Evolutionary conservation across 2,797 vertebrate species (phyloP).

Genomic region (Myotis vivesi): DNA sequence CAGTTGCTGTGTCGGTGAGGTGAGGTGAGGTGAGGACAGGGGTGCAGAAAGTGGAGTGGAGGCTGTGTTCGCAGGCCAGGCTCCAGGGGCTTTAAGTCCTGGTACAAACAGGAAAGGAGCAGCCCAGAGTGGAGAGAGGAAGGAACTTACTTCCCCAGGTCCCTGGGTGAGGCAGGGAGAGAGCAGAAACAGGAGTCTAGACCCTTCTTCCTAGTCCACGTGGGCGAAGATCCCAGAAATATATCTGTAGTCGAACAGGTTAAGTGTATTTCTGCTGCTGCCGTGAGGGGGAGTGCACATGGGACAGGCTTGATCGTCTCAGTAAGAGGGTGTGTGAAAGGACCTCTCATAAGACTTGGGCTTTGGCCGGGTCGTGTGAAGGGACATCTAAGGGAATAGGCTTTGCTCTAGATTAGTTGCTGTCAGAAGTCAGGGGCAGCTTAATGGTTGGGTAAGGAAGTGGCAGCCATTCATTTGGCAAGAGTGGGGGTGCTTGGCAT

Average conservation of each 20-base stretch:
- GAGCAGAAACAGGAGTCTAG: not conserved
- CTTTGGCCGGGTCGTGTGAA: not conserved
- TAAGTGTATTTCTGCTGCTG: too few relatives aligned
- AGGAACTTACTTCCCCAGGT: not conserved
- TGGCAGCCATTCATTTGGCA: not conserved
- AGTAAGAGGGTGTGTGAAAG: not conserved
- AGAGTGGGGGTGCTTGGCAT: not conserved
- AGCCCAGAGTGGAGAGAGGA: not conserved
- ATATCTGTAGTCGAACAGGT: not conserved
- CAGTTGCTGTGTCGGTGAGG: not conserved
- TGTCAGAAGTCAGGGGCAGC: not conserved
- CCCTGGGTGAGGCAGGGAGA: not conserved
- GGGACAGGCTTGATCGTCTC: rapidly evolving
- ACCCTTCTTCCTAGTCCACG: not conserved
- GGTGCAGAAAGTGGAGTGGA: too few relatives aligned
- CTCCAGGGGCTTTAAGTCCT: not conserved
- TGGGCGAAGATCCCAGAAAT: not conserved
- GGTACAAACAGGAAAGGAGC: not conserved
- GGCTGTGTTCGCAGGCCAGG: not conserved
- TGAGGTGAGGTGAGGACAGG: not conserved
- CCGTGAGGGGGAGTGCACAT: rapidly evolving
- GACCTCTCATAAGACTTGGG: not conserved
- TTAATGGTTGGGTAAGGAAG: not conserved
- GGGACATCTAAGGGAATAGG: not conserved
- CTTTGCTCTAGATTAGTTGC: too few relatives aligned